Evolutionary conservation across 2,888 invertebrate genomes (phyloP).

Genomic region (Balanococcus diminutus): DNA sequence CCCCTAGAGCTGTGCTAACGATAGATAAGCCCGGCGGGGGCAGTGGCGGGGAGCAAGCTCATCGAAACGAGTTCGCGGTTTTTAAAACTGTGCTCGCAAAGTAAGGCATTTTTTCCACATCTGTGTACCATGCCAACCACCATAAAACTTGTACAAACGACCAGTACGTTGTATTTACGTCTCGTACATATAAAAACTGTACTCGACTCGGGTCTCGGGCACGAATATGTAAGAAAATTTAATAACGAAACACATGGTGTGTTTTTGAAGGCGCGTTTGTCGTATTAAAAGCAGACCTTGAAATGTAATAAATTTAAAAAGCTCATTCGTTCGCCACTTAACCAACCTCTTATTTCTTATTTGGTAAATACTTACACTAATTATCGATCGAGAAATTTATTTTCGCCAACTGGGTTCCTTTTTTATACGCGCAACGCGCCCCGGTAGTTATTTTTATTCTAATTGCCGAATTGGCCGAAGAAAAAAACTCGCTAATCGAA

Average conservation of each 20-base stretch:
- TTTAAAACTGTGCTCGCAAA: not conserved
- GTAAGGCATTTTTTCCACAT: not conserved
- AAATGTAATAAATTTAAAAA: conserved; percentile 35
- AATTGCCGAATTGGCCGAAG: not conserved
- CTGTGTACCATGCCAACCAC: not conserved
- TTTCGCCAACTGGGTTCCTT: not conserved
- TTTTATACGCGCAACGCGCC: not conserved
- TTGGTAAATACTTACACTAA: conserved; percentile 1
- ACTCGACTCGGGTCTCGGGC: not conserved
- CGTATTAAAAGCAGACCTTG: conserved; percentile 25
- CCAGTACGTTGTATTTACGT: not conserved
- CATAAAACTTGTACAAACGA: not conserved
- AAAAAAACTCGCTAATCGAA: not conserved
- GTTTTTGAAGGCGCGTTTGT: not conserved
- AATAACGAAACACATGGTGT: conserved; percentile 20
- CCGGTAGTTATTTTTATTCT: not conserved
- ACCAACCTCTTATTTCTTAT: not conserved
- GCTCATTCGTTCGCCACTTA: not conserved
- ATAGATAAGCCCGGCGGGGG: not conserved
- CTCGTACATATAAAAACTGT: not conserved
- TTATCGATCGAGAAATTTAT: conserved; percentile 5
- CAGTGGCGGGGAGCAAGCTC: not conserved
- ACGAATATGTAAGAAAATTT: not conserved
- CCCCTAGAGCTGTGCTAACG: not conserved
- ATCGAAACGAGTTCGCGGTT: conserved; percentile 11